These are phyloP conservation scores for Acanthiza pusilla DNA, from an alignment of 2,797 vertebrate species.

Conservation along the genomic window DNA sequence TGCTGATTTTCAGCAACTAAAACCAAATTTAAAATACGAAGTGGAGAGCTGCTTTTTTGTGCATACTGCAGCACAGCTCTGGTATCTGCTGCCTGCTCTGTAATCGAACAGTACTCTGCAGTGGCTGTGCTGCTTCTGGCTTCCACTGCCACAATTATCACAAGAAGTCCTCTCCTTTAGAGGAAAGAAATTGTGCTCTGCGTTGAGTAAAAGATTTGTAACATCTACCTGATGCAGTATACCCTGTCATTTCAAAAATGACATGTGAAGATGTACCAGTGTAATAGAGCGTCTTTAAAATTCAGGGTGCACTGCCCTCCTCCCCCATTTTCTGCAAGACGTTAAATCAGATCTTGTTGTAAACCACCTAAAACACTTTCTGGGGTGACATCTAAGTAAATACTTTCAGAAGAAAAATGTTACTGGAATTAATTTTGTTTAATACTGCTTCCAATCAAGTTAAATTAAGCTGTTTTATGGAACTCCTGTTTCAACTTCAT, in stretches of 20 bases:
- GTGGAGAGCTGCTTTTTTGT: background rate
- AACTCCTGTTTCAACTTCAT: constrained; percentile 39
- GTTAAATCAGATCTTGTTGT: constrained; percentile 45
- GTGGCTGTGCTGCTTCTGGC: background rate
- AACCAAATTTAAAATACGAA: background rate
- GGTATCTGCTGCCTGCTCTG: background rate
- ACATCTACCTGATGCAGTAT: background rate
- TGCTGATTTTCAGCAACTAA: background rate
- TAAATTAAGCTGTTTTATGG: constrained; percentile 48
- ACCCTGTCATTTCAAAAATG: constrained; percentile 26
- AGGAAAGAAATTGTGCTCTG: background rate
- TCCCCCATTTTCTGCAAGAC: constrained; percentile 44
- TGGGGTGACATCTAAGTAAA: constrained; percentile 28
- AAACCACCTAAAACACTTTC: constrained; percentile 29
- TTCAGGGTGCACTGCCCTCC: constrained; percentile 16
- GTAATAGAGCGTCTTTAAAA: constrained; percentile 42
- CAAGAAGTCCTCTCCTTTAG: background rate
- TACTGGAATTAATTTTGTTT: constrained; percentile 35
- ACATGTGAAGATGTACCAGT: background rate
- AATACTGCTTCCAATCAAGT: constrained; percentile 43
- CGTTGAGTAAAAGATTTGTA: background rate
- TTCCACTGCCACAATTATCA: background rate
- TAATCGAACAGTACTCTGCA: background rate
- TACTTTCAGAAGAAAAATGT: constrained; percentile 24
- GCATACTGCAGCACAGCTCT: background rate